phyloP scores from a whole-genome alignment of 2,797 vertebrate species.

The Cygnus olor region DNA sequence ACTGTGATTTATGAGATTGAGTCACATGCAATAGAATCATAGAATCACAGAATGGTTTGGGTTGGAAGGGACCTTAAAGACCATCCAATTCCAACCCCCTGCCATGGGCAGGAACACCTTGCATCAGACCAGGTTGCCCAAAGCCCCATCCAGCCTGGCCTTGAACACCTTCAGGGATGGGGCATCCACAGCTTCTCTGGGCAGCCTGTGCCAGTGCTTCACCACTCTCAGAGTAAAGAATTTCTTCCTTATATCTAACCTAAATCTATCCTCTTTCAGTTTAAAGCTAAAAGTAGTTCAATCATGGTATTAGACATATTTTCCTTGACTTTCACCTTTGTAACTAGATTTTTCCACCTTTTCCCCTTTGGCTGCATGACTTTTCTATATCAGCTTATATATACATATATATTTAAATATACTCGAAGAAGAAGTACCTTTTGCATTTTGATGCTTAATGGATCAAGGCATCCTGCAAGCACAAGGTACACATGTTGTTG shows the following conservation, averaged over 20 bases:
- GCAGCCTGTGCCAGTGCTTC: too few relatives aligned
- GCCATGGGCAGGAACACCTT: too few relatives aligned
- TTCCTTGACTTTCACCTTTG: neutral
- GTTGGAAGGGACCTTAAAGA: too few relatives aligned
- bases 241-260: too few relatives aligned
- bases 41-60: too few relatives aligned
- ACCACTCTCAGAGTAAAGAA: too few relatives aligned
- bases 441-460: neutral
- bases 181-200: too few relatives aligned
- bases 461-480: neutral
- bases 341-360: neutral
- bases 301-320: accelerated
- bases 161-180: too few relatives aligned
- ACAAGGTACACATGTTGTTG: neutral
- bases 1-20: neutral
- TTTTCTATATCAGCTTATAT: neutral
- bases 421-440: neutral
- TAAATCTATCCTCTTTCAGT: too few relatives aligned
- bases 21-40: neutral
- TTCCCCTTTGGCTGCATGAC: neutral
- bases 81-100: too few relatives aligned
- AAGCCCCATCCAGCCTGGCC: too few relatives aligned
- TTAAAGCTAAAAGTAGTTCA: neutral
- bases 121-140: too few relatives aligned
- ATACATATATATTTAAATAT: neutral